Base-by-base conservation (phyloP, 2,113 vertebrate species). In the Otis tarda region DNA sequence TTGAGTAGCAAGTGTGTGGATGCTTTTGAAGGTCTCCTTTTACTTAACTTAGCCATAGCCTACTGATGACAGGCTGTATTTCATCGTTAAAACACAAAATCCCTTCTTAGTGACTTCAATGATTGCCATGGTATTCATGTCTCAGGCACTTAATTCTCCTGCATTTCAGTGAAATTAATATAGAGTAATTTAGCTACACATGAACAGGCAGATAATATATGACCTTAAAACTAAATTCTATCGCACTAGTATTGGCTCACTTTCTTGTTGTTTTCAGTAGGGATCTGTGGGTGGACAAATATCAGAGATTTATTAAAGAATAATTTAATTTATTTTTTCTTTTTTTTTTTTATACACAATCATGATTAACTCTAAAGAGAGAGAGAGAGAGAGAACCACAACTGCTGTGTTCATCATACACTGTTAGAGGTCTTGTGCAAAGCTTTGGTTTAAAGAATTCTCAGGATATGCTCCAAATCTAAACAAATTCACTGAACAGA, bases 221-320 rank as follows among this genome's bases (percentile, higher is more conserved):
- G 12, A 24, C 24, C n/a, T 77, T 87, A 65, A 61, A 49, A 41
- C 10, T 83, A 21, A 35, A 18, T 74, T 85, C 7, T 57, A 31
- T 20, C 0, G 11, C 7, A 12, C 8, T 12, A 39, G 3, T 43
- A 14, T 9, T 75, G 23, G 7, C 6, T 28, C 18, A 6, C 2
- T 65, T 63, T 52, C 20, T 56, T 68, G 6, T 37, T 10, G 18
- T 49, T 56, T 88, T 74, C 50, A 43, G 23, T 37, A 53, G 35
- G 8, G 11, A n/a, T 63, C 12, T 63, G 14, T 59, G 24, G 9
- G 15, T 63, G 21, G 11, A 74, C 19, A 84, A 60, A 37, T n/a
- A 67, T 17, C 21, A 84, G 39, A 81, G 6, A 18, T 70, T 8
- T 75, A 90, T 59, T 69, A 56, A 60, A 45, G 19, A 65, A 79